phyloP scores from a whole-genome alignment of 64 coral and sea anemone genomes.

The Actinia tenebrosa region DNA sequence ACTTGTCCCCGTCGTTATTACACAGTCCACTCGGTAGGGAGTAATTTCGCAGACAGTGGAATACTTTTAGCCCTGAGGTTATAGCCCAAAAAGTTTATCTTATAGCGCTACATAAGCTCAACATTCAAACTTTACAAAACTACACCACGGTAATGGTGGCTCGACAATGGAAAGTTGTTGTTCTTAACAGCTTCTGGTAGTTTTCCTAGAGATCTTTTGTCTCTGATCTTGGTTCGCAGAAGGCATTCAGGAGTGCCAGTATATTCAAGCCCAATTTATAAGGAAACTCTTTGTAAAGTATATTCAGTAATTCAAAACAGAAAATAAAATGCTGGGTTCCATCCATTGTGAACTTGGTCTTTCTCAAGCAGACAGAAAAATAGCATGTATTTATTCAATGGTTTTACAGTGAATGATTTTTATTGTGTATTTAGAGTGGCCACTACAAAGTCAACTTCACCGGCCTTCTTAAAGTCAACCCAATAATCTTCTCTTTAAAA shows the following conservation, averaged over 20 bases:
- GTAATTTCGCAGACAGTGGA: constrained; percentile 25
- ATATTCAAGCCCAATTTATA: not conserved
- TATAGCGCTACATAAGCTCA: constrained; percentile 4
- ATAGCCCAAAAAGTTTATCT: constrained; percentile 22
- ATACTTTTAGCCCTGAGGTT: constrained; percentile 15
- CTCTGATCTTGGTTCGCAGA: not conserved
- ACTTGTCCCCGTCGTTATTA: constrained; percentile 18
- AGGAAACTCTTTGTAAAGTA: not conserved
- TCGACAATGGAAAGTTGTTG: not conserved
- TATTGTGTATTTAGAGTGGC: not conserved
- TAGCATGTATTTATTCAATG: not conserved
- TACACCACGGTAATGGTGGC: not conserved
- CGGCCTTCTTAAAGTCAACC: not conserved
- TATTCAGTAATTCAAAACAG: not conserved
- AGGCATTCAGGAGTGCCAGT: not conserved
- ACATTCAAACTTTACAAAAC: not conserved
- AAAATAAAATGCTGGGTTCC: not conserved
- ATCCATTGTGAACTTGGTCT: not conserved
- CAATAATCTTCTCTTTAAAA: not conserved
- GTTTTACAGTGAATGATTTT: constrained; percentile 3
- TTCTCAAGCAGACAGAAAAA: not conserved
- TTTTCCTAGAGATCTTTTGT: not conserved
- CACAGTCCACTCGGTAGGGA: constrained; percentile 31
- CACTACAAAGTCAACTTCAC: not conserved
- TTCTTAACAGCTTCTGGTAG: not conserved